phyloP scores from a whole-genome alignment of 2,888 invertebrate species.

The Cataglyphis livida region DNA sequence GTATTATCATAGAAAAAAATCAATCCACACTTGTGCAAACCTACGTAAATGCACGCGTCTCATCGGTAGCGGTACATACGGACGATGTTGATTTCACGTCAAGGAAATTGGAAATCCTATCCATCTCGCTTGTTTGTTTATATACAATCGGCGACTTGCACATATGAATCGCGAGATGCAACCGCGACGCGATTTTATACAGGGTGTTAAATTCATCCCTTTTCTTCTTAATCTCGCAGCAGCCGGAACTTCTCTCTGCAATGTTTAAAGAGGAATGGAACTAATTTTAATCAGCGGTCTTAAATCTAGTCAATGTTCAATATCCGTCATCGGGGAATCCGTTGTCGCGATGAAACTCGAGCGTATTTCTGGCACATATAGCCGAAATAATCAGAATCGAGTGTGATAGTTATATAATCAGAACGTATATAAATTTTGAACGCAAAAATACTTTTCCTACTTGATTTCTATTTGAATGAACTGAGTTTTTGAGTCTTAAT shows the following conservation, averaged over 20 bases:
- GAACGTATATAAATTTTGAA: neutral
- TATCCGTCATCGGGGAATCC: neutral
- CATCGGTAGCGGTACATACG: conserved; percentile 45
- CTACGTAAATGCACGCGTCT: conserved; percentile 3
- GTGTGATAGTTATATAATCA: neutral
- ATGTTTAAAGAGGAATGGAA: neutral
- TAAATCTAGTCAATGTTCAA: neutral
- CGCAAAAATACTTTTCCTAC: neutral
- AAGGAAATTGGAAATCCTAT: conserved; percentile 75
- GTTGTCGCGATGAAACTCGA: neutral
- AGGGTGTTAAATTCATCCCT: neutral
- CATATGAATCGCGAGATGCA: conserved; percentile 29
- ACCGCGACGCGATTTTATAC: conserved; percentile 13
- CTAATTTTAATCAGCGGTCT: neutral
- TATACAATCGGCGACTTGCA: conserved; percentile 57
- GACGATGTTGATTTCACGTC: conserved; percentile 76
- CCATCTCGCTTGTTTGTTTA: conserved; percentile 65
- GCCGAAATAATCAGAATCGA: neutral
- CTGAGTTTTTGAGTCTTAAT: neutral
- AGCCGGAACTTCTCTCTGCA: neutral
- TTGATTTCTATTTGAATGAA: neutral
- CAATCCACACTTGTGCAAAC: neutral
- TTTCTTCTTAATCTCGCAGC: neutral
- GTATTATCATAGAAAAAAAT: conserved; percentile 44
- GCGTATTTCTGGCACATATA: neutral